These are phyloP conservation scores for Listronotus bonariensis DNA, from an alignment of 1,140 invertebrate species.

Conservation along the genomic window DNA sequence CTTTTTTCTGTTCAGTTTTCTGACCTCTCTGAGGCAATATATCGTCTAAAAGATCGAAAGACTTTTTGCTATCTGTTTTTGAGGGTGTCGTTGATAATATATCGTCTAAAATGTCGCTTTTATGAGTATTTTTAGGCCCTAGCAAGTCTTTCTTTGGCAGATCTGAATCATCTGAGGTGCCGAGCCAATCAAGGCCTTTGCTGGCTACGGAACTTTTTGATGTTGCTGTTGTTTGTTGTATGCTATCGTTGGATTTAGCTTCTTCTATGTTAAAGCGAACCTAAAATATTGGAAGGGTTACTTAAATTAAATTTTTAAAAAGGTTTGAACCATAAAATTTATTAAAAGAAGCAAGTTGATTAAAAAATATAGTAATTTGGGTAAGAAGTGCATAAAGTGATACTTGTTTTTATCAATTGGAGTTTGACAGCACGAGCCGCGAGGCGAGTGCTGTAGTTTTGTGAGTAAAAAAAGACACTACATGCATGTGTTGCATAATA, in stretches of 20 bases:
- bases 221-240: slow-evolving; percentile 7
- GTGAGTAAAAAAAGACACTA: no score
- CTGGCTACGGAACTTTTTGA: slow-evolving; percentile 4
- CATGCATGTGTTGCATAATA: no score
- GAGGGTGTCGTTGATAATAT: slow-evolving; percentile 1
- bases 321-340: neutral
- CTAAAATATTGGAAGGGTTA: slow-evolving; percentile 2
- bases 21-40: slow-evolving; percentile 39
- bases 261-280: slow-evolving; percentile 22
- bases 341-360: no score
- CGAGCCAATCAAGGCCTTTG: slow-evolving; percentile 25
- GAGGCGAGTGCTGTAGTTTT: no score
- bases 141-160: slow-evolving; percentile 5
- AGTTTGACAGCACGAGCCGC: no score
- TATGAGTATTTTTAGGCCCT: neutral
- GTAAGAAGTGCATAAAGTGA: no score
- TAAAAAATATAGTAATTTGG: no score
- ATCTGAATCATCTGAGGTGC: slow-evolving; percentile 1
- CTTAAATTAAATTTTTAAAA: neutral
- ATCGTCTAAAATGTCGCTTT: slow-evolving; percentile 10
- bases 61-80: slow-evolving; percentile 23
- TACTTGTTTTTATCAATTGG: no score
- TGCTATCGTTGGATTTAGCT: neutral
- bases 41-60: slow-evolving; percentile 46
- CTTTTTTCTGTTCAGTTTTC: slow-evolving; percentile 42